These are phyloP conservation scores for Ifrita kowaldi DNA, from an alignment of 2,113 vertebrate species.

Conservation along the genomic window DNA sequence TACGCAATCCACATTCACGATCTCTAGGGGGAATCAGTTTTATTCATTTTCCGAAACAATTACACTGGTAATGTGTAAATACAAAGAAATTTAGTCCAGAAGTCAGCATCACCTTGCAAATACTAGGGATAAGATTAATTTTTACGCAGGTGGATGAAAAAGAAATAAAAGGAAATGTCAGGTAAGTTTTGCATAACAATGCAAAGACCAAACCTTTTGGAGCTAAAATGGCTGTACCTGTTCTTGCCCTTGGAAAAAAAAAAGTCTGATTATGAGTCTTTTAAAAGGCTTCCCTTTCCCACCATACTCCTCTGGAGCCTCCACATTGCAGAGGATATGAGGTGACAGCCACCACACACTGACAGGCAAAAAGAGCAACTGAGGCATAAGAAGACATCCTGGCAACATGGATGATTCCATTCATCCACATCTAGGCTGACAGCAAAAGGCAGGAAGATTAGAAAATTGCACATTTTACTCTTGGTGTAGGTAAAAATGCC, in stretches of 20 bases:
- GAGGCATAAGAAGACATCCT: neutral
- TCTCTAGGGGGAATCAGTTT: neutral
- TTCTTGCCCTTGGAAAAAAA: neutral
- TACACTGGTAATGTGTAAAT: neutral
- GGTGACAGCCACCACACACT: neutral
- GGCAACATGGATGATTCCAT: neutral
- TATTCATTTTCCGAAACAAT: neutral
- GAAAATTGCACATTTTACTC: neutral
- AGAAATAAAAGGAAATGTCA: neutral
- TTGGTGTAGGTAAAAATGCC: neutral
- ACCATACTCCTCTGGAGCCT: neutral
- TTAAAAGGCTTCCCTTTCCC: neutral
- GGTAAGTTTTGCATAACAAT: neutral
- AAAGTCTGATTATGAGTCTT: neutral
- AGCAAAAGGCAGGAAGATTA: neutral
- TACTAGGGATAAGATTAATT: neutral
- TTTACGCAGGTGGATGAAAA: neutral
- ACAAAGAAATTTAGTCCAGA: neutral
- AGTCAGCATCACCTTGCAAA: neutral
- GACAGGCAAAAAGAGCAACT: neutral
- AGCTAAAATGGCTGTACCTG: neutral
- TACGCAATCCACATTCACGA: rapidly evolving
- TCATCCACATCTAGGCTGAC: neutral
- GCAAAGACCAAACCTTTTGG: neutral
- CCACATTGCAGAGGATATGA: neutral